Base-by-base conservation (phyloP, 2,797 vertebrate genomes). In the Bradypodion pumilum region DNA sequence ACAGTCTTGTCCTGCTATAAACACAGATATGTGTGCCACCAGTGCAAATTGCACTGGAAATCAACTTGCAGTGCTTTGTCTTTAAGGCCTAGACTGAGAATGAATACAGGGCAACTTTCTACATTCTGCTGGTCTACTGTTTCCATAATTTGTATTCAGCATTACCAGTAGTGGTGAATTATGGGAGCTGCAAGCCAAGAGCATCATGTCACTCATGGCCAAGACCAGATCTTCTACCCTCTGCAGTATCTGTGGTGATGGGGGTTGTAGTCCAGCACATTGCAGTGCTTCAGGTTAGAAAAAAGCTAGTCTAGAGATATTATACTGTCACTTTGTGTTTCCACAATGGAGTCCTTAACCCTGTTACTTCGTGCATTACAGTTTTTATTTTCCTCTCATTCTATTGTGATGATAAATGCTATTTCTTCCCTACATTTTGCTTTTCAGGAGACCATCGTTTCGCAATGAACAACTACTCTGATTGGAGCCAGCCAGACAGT, bases 401-500 rank as follows among this genome's bases (percentile, higher is more conserved):
- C 23, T 42, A 2, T 7, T 3, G 73, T 77, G 1, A 49, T 92
- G 73, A 93, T 0, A 8, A 0, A 0, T 0, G 0, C 12, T 37
- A 4, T 40, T 56, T 37, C 0, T 60, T 72, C 69, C 6, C 86
- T 77, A 87, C 88, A 73, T 89, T 86, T 88, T n/a, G 76, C 66
- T 27, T 81, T 86, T 40, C 91, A 87, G 92, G 93, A 2, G 96
- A 97, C 80, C 94, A 96, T 35, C 94, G 96, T 66, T 97, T 92
- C 87, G 86, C 95, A 94, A 95, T 94, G 92, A 96, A 90, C 91
- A 96, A 94, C 5, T 81, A 91, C 0, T 86, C 76, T 0, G 96
- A 97, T 29, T 97, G 96, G 96, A 90, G 90, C 25, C 88, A 94
- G 5, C 94, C 96, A 0, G 95, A 96, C 62, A 91, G 94, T 81